phyloP scores from a whole-genome alignment of 2,797 vertebrate genomes.

The Lagodon rhomboides region DNA sequence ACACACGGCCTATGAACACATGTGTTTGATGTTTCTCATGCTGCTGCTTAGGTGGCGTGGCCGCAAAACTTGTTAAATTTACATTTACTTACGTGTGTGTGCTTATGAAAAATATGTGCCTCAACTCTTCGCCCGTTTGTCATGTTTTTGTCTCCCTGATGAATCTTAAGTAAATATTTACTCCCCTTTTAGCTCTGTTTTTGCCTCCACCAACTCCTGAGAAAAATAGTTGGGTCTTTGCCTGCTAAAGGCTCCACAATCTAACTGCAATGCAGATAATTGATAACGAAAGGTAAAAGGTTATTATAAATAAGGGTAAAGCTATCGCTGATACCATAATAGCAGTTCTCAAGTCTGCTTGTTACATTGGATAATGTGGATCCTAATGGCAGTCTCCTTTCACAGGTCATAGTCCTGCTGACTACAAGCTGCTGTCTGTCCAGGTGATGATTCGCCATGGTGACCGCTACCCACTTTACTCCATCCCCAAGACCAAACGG shows the following conservation, averaged over 20 bases:
- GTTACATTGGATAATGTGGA: neutral
- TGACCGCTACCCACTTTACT: conserved; percentile 95
- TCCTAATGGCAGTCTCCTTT: conserved; percentile 38
- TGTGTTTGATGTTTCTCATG: neutral
- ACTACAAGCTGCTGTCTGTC: conserved; percentile 94
- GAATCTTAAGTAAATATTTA: too few species aligned
- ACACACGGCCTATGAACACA: neutral
- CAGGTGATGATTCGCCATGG: conserved; percentile 98
- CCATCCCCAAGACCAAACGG: conserved; percentile 95
- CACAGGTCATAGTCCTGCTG: conserved; percentile 93
- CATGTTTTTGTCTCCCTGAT: too few species aligned
- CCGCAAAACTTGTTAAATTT: neutral
- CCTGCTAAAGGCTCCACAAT: too few species aligned
- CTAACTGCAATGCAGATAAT: too few species aligned
- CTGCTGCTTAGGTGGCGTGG: neutral
- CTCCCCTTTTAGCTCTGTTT: too few species aligned
- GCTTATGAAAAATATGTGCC: neutral
- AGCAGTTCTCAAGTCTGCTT: neutral
- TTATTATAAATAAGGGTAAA: neutral
- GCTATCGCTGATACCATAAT: neutral
- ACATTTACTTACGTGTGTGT: neutral
- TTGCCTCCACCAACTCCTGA: too few species aligned
- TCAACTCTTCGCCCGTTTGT: too few species aligned
- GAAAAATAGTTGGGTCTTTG: too few species aligned
- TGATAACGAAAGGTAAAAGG: too few species aligned